Evolutionary conservation across 2,888 invertebrate genomes (phyloP).

Genomic region (Watsonalla binaria): DNA sequence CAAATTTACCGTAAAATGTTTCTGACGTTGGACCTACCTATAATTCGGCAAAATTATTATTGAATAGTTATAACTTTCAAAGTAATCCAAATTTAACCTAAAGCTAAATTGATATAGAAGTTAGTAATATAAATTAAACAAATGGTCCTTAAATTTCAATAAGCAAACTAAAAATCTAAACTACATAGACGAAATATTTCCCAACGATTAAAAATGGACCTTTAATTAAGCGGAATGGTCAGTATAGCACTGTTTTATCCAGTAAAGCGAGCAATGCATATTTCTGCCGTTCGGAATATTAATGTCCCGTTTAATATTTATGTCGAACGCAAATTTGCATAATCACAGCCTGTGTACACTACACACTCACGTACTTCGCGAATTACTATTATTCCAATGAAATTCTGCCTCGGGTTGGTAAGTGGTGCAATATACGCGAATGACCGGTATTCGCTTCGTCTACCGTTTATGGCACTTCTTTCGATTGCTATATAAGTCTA

Average conservation of each 20-base stretch:
- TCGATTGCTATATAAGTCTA: slow-evolving; percentile 16
- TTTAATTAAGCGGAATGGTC: slow-evolving; percentile 43
- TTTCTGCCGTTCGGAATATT: slow-evolving; percentile 74
- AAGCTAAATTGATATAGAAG: too few species aligned
- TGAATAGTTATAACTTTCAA: too few species aligned
- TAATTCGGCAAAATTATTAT: too few species aligned
- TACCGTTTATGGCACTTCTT: slow-evolving; percentile 27
- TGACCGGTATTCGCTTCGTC: slow-evolving; percentile 19
- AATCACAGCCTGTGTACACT: slow-evolving; percentile 69
- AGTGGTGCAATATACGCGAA: slow-evolving; percentile 17
- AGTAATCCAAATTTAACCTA: too few species aligned
- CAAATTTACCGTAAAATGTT: too few species aligned
- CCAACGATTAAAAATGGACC: slow-evolving; percentile 13
- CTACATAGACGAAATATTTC: background rate
- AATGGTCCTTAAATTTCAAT: too few species aligned
- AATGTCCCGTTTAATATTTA: slow-evolving; percentile 77
- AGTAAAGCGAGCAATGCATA: slow-evolving; percentile 69
- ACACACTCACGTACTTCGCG: slow-evolving; percentile 42
- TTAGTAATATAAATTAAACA: too few species aligned
- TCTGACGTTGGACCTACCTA: too few species aligned
- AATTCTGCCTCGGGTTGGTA: slow-evolving; percentile 55
- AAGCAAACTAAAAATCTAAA: background rate
- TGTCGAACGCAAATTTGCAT: slow-evolving; percentile 75
- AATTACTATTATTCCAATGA: slow-evolving; percentile 67
- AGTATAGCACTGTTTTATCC: slow-evolving; percentile 46